Evolutionary conservation across 2,797 vertebrate genomes (phyloP).

Genomic region (Carapus acus): DNA sequence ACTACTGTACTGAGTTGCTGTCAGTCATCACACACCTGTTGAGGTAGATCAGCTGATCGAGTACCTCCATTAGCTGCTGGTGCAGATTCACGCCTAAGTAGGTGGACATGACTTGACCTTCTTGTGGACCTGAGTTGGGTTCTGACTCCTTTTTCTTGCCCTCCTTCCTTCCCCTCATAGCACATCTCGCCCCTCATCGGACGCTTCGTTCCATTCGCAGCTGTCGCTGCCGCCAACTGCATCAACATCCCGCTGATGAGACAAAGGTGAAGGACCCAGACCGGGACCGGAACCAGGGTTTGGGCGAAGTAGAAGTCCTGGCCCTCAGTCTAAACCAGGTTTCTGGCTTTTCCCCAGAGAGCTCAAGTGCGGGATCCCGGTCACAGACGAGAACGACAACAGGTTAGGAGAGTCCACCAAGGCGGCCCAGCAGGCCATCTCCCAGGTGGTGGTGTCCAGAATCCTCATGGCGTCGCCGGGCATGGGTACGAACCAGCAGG

Average conservation of each 20-base stretch:
- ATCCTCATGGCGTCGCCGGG: conserved; percentile 97
- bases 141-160: neutral
- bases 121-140: neutral
- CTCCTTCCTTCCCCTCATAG: conserved; percentile 59
- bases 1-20: too few relatives aligned
- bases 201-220: conserved; percentile 96
- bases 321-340: neutral
- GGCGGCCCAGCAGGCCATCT: conserved; percentile 91
- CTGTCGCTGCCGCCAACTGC: conserved; percentile 97
- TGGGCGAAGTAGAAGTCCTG: too few relatives aligned
- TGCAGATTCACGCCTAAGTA: too few relatives aligned
- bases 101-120: too few relatives aligned
- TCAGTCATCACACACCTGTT: neutral
- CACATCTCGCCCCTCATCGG: conserved; percentile 89
- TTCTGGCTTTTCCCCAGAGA: conserved; percentile 70
- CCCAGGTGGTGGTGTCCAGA: conserved; percentile 93
- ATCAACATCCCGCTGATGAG: conserved; percentile 99
- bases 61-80: too few relatives aligned
- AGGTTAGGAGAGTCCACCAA: conserved; percentile 90
- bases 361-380: conserved; percentile 87
- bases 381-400: conserved; percentile 89
- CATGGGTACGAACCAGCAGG: conserved; percentile 81
- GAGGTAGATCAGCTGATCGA: neutral
- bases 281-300: too few relatives aligned
- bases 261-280: conserved; percentile 78